A percentile compares a stretch with the other conserved stretches of the same genome.
Conservation (phyloP, 2,797 vertebrate genomes). For the Centropyge bicolor region DNA sequence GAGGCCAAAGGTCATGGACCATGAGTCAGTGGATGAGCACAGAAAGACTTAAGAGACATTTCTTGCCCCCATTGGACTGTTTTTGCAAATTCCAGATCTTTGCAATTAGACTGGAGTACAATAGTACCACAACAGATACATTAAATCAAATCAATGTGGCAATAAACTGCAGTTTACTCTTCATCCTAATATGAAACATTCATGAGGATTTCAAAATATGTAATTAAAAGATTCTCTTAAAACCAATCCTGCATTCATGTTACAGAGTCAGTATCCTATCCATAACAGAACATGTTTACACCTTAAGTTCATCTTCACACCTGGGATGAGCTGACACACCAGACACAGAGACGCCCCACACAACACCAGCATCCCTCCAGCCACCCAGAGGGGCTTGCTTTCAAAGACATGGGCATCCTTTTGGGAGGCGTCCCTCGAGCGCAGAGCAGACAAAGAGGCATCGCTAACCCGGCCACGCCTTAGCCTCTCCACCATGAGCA, state of each 20-base stretch:
- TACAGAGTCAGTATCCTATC: neutral
- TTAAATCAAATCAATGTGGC: too few species aligned
- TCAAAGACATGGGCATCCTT: neutral
- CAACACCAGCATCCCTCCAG: constrained; percentile 8
- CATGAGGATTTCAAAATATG: too few species aligned
- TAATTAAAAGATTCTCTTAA: neutral
- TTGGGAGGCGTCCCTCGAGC: constrained; percentile 11
- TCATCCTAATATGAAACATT: too few species aligned
- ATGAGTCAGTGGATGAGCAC: neutral
- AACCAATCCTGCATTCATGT: neutral
- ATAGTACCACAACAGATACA: too few species aligned
- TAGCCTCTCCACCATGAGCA: neutral
- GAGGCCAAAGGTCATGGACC: neutral
- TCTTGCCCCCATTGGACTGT: neutral
- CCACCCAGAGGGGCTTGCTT: constrained; percentile 2
- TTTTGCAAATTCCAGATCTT: too few species aligned
- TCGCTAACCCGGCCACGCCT: constrained; percentile 33
- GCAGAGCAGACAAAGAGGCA: constrained; percentile 45
- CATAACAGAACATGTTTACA: neutral
- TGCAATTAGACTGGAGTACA: too few species aligned
- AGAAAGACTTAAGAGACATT: too few species aligned
- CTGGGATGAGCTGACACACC: constrained; percentile 4
- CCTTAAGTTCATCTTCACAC: neutral
- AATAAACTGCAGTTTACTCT: too few species aligned
- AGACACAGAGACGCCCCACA: constrained; percentile 37